Base-by-base conservation (phyloP, 2,113 vertebrate genomes). In the Phalacrocorax pelagicus region DNA sequence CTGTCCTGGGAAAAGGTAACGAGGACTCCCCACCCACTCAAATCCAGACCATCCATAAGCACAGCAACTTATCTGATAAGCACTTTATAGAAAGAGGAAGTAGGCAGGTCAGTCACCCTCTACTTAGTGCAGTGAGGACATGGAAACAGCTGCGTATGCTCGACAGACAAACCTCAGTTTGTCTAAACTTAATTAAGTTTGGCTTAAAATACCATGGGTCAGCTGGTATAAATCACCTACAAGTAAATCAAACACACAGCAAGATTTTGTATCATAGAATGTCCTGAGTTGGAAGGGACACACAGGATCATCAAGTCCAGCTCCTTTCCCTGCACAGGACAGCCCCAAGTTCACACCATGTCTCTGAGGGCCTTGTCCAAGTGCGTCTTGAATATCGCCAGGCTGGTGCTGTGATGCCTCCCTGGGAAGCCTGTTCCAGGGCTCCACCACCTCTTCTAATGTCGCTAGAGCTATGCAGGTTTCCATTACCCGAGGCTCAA, bases 151-250 rank as follows among this genome's bases (percentile, higher is more conserved):
- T 65, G 12, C 23, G 34, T 29, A 4, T 11, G 40, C 38, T 77
- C 81, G 54, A 49, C 54, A 79, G 52, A 12, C 7, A 69, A 52
- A 61, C 24, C 47, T 52, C 12, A 61, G 70, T 6, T 61, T 61
- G 59, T 26, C n/a, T 61, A 8, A 36, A 59, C 34, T 59, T n/a
- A 23, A 32, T 58, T 34, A 59, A 59, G 36, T 65, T 0, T 10
- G 19, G 13, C 5, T 71, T 47, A 12, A 63, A 73, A 32, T 23
- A 17, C 2, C 0, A 4, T 2, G 4, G 20, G 13, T 23, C 65
- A 78, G 70, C 36, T 46, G 29, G 15, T 30, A 6, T 54, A 58
- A 73, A 73, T 46, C 80, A 67, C 15, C 15, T 44, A 16, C 42
- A 44, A 44, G 42, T 44, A 44, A 15, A 44, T 44, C 42, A 44